phyloP scores from a whole-genome alignment of 2,113 vertebrate genomes.

The Ctenomys sociabilis region DNA sequence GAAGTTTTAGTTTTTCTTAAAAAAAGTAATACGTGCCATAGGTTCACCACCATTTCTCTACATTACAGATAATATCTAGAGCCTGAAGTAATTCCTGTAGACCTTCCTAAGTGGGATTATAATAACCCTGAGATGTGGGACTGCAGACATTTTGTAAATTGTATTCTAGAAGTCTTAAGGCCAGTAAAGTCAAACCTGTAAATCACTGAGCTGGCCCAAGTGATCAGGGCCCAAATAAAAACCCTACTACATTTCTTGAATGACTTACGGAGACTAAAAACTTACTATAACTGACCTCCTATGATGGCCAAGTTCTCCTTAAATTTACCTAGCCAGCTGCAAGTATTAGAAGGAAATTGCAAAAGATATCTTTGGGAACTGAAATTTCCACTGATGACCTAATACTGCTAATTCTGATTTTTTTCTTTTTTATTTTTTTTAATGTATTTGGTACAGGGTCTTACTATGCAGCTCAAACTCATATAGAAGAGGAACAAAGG shows the following conservation, averaged over 20 bases:
- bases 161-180: not conserved
- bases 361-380: not conserved
- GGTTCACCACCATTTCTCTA: not conserved
- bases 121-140: not conserved
- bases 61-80: not conserved
- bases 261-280: not conserved
- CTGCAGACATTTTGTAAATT: not conserved
- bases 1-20: not conserved
- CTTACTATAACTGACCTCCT: not conserved
- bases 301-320: not conserved
- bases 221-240: not conserved
- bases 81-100: not conserved
- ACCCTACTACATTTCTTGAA: not conserved
- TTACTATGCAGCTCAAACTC: too few relatives aligned
- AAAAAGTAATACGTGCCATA: not conserved
- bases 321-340: not conserved
- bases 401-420: not conserved
- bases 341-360: not conserved
- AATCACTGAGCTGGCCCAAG: not conserved
- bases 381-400: not conserved
- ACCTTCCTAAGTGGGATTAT: not conserved
- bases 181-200: not conserved
- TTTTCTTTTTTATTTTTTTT: too few relatives aligned
- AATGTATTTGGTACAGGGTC: too few relatives aligned
- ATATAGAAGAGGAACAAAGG: not conserved